phyloP scores from a whole-genome alignment of 35 echinoderm and acorn worm genomes.

The Acanthaster planci region DNA sequence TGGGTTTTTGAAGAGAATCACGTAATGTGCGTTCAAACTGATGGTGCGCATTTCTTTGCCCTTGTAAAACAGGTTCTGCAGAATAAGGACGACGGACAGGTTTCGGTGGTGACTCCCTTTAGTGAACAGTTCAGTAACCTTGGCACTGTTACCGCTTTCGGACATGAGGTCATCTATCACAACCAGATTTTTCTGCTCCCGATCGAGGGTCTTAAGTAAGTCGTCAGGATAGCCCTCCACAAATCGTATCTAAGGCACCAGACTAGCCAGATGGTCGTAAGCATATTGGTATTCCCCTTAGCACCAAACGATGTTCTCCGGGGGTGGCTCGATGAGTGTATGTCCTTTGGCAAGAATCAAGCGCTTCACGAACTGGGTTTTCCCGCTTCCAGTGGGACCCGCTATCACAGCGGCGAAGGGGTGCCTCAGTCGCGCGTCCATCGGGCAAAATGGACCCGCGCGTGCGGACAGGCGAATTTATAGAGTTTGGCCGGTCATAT shows the following conservation, averaged over 20 bases:
- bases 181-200: slow-evolving; percentile 19
- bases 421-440: slow-evolving; percentile 18
- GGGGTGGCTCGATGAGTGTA: not conserved
- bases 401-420: not conserved
- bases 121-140: not conserved
- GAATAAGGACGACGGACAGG: slow-evolving; percentile 60
- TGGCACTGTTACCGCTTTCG: not conserved
- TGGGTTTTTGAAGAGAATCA: slow-evolving; percentile 45
- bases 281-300: slow-evolving; percentile 62
- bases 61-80: slow-evolving; percentile 61
- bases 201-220: slow-evolving; percentile 14
- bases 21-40: slow-evolving; percentile 69
- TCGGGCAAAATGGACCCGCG: not conserved
- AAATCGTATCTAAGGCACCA: slow-evolving; percentile 35
- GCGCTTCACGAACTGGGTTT: slow-evolving; percentile 51
- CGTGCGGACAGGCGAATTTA: too few species aligned
- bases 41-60: too few species aligned
- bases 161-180: slow-evolving; percentile 59
- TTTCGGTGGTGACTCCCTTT: slow-evolving; percentile 71
- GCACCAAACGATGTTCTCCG: slow-evolving; percentile 61
- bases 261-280: slow-evolving; percentile 23
- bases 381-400: slow-evolving; percentile 46
- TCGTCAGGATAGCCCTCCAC: slow-evolving; percentile 45
- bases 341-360: slow-evolving; percentile 5
- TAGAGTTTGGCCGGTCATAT: too few species aligned